Base-by-base conservation (phyloP, 1,140 invertebrate genomes). In the Batillaria attramentaria region DNA sequence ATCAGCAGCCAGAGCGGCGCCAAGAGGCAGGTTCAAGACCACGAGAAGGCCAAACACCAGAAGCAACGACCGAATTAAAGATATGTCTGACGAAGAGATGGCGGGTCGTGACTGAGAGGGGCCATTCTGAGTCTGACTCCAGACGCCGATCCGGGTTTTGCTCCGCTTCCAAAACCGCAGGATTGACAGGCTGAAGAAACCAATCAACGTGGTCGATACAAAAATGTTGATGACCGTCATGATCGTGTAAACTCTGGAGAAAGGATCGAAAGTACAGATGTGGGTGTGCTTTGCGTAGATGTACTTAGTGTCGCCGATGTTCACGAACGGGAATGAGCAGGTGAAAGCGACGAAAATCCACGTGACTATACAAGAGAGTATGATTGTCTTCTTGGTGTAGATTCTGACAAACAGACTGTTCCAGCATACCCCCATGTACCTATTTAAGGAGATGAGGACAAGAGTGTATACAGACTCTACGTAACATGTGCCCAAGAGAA, bases 381-480 rank as follows among this genome's bases (percentile, higher is more conserved):
- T 31, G 54, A 28, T 75, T 3, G 28, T 6, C 0, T 13, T 60
- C 54, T 65, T 75, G 35, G 33, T 31, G 28, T 39, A 65, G 4
- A 75, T 16, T 24, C 20, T 33, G 57, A n/a, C 20, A 57, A 62
- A 75, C 13, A 42, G 10, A 2, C 6, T 18, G 39, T 66, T 18
- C 24, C 75, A 74, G 35, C 82, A 81, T 35, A 83, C 78, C 62
- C 62, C 57, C 0, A 83, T 35, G 50, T 78, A 83, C 24, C 82
- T 77, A 75, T 83, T 79, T 39, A 81, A 65, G 60, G 77, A 66
- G 57, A 83, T 83, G 28, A 81, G 41, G 6, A 66, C 73, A 33
- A 75, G n/a, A n/a, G 73, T 81, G 43, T 74, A 84, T 16, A 80
- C 62, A 18, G 75, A 96, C 89, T 95, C 92, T 18, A 33, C 39